phyloP scores from a whole-genome alignment of 2,113 vertebrate species.

The Tachysurus fulvidraco region DNA sequence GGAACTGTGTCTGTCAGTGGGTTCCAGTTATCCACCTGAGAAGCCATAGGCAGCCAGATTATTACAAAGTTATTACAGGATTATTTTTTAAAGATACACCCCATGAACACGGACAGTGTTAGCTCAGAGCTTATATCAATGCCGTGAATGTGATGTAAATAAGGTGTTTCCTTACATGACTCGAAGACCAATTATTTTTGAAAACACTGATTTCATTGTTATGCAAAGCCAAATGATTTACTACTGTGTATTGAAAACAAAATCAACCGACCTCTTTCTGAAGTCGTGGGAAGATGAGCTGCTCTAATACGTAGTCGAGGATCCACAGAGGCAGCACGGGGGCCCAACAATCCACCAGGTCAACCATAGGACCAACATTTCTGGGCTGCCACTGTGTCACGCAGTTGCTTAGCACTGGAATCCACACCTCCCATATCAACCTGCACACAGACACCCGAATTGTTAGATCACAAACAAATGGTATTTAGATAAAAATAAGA shows the following conservation, averaged over 20 bases:
- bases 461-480: background rate
- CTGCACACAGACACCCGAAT: conserved; percentile 63
- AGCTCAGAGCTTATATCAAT: too few species aligned
- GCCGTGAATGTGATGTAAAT: background rate
- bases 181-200: background rate
- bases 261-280: conserved; percentile 83
- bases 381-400: conserved; percentile 89
- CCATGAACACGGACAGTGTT: too few species aligned
- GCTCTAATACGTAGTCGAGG: conserved; percentile 88
- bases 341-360: conserved; percentile 91
- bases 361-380: conserved; percentile 89
- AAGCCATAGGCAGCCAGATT: background rate
- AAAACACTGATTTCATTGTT: background rate
- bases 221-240: background rate
- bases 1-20: conserved; percentile 95
- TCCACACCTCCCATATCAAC: conserved; percentile 94
- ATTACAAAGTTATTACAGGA: background rate
- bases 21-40: conserved; percentile 95
- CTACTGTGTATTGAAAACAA: background rate
- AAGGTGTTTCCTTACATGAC: background rate
- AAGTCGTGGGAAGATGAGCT: conserved; percentile 93
- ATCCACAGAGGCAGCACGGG: conserved; percentile 89
- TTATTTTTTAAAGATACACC: background rate
- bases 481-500: background rate
- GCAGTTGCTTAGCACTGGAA: conserved; percentile 84